phyloP scores from a whole-genome alignment of 92 coral and sea anemone genomes.

The Desmophyllum pertusum region DNA sequence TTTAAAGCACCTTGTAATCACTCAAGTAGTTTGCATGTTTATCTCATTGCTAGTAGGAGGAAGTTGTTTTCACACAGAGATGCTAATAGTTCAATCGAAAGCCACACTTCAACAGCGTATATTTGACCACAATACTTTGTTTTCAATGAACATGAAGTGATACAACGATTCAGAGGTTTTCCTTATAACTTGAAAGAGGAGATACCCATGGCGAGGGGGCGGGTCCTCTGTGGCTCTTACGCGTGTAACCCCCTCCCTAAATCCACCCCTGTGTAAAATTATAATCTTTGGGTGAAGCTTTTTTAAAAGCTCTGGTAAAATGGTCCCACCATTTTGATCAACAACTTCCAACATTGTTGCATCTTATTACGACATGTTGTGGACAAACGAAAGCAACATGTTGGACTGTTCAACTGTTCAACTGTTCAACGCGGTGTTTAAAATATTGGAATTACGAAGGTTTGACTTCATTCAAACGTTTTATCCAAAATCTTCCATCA shows the following conservation, averaged over 20 bases:
- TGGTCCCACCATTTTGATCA: neutral
- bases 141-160: neutral
- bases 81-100: slow-evolving; percentile 4
- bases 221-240: neutral
- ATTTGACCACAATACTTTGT: slow-evolving; percentile 19
- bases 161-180: neutral
- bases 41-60: neutral
- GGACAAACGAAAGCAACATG: neutral
- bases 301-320: neutral
- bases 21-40: neutral
- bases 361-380: neutral
- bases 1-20: neutral
- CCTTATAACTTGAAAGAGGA: neutral
- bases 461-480: too few relatives aligned
- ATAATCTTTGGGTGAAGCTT: too few relatives aligned
- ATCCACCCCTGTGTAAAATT: neutral
- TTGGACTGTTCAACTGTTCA: neutral
- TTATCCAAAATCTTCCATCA: neutral
- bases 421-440: neutral
- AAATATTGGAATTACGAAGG: too few relatives aligned
- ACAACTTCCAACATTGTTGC: neutral
- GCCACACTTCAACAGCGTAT: slow-evolving; percentile 3
- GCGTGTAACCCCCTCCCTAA: neutral
- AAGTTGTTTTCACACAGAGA: slow-evolving; percentile 1
- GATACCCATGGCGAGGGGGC: neutral